Evolutionary conservation across 2,797 vertebrate genomes (phyloP), one percentile per base, ranked within the genome.

Genomic region (Anguilla obscura): DNA sequence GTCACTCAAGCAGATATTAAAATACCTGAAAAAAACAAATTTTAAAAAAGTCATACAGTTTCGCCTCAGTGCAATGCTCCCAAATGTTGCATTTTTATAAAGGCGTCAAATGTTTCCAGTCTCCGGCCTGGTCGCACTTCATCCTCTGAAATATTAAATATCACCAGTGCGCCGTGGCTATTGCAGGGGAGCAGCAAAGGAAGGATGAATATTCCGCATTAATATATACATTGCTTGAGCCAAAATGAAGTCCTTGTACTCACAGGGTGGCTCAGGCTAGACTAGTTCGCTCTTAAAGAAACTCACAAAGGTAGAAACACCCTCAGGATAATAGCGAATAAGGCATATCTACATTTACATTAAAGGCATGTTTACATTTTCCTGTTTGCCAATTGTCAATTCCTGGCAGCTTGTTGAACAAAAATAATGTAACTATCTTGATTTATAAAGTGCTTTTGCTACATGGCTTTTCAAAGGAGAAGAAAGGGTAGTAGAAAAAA

Each of bases 241-340:
- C 90, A 94, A 92, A 94, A 95, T 93, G 90, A 91, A 90, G 91
- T 92, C 90, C 88, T 21, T 91, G 89, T 86, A 87, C 89, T 89
- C n/a, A 14, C 4, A 1, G 27, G 3, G 0, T 50, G 5, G 40
- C 40, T 82, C 1, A n/a, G 36, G 7, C 5, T 30, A 30, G 69
- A 7, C 24, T 14, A n/a, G 24, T 36, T 30, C 4, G 69, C 10
- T 36, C 2, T 14, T 36, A 33, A n/a, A 69, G 12, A 69, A 1
- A 69, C 63, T 8, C 6, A 10, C 24, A 66, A 58, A 58, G 56
- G 56, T 58, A 58, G 56, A 52, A 52, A 52, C 50, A 52, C 50
- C 50, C 50, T 52, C 50, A 52, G 10, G 56, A 58, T 58, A 58
- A 58, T 14, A 58, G 12, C 12, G 2, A 52, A 54, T 54, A 10